Evolutionary conservation across 2,888 invertebrate genomes (phyloP).

Genomic region (Cantharis nigra): DNA sequence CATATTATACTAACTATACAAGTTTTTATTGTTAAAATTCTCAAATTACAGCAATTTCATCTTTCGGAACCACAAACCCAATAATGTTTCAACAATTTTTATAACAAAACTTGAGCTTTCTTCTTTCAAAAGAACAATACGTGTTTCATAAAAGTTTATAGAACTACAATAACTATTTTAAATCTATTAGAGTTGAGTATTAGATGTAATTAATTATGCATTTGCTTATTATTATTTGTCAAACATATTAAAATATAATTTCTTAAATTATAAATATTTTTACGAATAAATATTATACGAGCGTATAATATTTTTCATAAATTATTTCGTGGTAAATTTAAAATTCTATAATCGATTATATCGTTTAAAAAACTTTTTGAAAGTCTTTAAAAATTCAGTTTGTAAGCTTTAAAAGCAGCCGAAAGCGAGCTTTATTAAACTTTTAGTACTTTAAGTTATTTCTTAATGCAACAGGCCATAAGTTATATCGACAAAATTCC

Average conservation of each 20-base stretch:
- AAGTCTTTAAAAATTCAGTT: background rate
- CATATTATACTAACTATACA: background rate
- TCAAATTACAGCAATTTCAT: conserved; percentile 2
- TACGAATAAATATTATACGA: no score
- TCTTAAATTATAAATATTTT: background rate
- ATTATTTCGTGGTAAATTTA: background rate
- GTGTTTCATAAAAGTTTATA: background rate
- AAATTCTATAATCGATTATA: background rate
- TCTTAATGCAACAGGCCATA: conserved; percentile 16
- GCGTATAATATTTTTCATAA: background rate
- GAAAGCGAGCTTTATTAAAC: conserved; percentile 4
- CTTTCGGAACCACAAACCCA: background rate
- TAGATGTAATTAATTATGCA: background rate
- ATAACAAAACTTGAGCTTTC: background rate
- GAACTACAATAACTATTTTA: background rate
- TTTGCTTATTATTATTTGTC: background rate
- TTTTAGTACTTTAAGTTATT: conserved; percentile 3
- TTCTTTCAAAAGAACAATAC: background rate
- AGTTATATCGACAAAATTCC: conserved; percentile 12
- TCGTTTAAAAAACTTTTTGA: background rate
- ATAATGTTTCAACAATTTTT: background rate
- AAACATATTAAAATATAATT: background rate
- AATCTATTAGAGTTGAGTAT: background rate
- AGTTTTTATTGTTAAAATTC: conserved; percentile 2
- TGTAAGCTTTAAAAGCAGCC: background rate